These are phyloP conservation scores for Chelidonichthys spinosus DNA, from an alignment of 2,797 vertebrate genomes.

Conservation along the genomic window DNA sequence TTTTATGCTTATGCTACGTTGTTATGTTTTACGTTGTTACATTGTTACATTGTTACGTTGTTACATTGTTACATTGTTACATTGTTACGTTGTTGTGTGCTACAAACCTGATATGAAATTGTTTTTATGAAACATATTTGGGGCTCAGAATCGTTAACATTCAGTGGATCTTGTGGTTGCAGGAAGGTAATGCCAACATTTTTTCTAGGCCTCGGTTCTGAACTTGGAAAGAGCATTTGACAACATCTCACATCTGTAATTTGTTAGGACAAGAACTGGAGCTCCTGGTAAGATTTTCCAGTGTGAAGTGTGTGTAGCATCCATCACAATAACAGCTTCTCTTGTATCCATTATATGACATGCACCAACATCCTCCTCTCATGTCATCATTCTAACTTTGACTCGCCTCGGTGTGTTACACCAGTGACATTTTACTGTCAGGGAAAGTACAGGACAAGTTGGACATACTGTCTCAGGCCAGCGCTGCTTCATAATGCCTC, in stretches of 20 bases:
- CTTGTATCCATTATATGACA: background rate
- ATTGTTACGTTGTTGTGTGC: background rate
- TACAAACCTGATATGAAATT: background rate
- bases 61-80: background rate
- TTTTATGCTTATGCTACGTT: no score
- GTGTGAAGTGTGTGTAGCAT: background rate
- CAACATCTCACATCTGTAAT: background rate
- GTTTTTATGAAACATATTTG: no score
- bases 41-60: no score
- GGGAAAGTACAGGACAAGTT: background rate
- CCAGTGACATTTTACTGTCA: background rate
- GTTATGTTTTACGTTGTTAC: no score
- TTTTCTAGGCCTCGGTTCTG: background rate
- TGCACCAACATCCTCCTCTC: background rate
- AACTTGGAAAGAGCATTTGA: background rate
- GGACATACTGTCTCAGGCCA: background rate
- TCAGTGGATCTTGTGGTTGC: background rate
- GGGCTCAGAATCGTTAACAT: background rate
- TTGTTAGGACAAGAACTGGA: background rate
- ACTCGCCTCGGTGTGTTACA: background rate
- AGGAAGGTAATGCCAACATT: background rate
- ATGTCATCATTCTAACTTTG: background rate
- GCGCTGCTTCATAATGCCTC: slow-evolving; percentile 13
- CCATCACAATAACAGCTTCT: fast-evolving
- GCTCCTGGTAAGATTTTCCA: background rate